Evolutionary conservation across 2,888 invertebrate species (phyloP), one percentile per base, ranked within the genome.

Genomic region (Platycheirus rosarum): DNA sequence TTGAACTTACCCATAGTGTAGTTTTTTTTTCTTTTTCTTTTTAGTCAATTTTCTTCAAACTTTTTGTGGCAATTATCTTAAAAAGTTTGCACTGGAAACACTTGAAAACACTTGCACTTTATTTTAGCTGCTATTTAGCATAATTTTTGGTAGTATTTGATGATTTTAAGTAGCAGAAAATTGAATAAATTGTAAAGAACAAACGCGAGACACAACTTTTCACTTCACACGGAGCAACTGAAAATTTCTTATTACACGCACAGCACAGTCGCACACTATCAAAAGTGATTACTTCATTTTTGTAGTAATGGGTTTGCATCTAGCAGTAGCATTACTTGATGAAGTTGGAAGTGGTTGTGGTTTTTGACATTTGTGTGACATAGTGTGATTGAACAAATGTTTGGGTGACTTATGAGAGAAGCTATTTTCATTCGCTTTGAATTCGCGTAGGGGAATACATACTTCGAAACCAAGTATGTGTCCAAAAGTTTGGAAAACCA

Each of bases 251-350:
- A 23, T 37, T 69, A 84, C 84, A 78, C 73, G 73, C 78, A 84
- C 76, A 77, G 55, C 77, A 84, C 77, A 82, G 62, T 48, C 84
- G 73, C 84, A 84, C 69, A 84, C 82, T 6, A 84, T 32, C 60
- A 74, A 78, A 84, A 26, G 55, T 84, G 84, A 84, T 84, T 84
- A 84, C 84, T 84, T 84, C 84, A 84, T 78, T 84, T 76, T 74
- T 73, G 71, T 73, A 20, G 57, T 9, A 26, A 48, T 82, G 77
- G 60, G 82, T 14, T 77, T 82, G n/a, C 71, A 57, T 37, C 9
- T 48, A 6, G 23, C 20, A 32, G 9, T 35, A 7, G 2, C 2
- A 68, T 44, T 42, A 29, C 9, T 26, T 9, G 7, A n/a, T 53
- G 63, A 84, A 84, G 78, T 74, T 69, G n/a, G 84, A 0, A 69